These are phyloP conservation scores for Poeciliopsis presidionis DNA, from an alignment of 2,797 vertebrate genomes.

Conservation along the genomic window DNA sequence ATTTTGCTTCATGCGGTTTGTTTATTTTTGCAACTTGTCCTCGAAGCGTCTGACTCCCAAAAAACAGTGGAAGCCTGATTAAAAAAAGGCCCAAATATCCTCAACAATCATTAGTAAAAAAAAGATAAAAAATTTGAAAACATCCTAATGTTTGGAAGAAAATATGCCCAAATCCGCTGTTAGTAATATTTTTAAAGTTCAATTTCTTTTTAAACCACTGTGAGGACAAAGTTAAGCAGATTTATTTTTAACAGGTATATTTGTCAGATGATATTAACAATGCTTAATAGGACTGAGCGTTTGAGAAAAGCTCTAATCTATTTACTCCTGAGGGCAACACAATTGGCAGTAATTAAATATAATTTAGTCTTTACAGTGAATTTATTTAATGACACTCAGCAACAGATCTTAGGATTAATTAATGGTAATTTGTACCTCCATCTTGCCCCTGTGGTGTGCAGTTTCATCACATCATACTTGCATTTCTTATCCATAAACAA, in stretches of 20 bases:
- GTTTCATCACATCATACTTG: background rate
- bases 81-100: background rate
- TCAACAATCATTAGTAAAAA: background rate
- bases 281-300: conserved; percentile 39
- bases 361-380: background rate
- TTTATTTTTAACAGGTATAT: conserved; percentile 46
- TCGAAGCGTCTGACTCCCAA: background rate
- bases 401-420: background rate
- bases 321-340: conserved; percentile 8
- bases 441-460: background rate
- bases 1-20: background rate
- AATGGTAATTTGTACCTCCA: background rate
- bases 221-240: conserved; percentile 39
- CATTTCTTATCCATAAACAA: background rate
- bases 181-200: background rate
- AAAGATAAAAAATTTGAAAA: background rate
- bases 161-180: background rate
- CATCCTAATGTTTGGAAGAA: background rate
- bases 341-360: background rate
- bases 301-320: conserved; percentile 22
- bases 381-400: background rate
- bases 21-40: background rate
- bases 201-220: conserved; percentile 23
- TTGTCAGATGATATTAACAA: conserved; percentile 51
- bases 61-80: background rate